phyloP scores from a whole-genome alignment of 2,797 vertebrate genomes.

The Atherinosoma microstoma region DNA sequence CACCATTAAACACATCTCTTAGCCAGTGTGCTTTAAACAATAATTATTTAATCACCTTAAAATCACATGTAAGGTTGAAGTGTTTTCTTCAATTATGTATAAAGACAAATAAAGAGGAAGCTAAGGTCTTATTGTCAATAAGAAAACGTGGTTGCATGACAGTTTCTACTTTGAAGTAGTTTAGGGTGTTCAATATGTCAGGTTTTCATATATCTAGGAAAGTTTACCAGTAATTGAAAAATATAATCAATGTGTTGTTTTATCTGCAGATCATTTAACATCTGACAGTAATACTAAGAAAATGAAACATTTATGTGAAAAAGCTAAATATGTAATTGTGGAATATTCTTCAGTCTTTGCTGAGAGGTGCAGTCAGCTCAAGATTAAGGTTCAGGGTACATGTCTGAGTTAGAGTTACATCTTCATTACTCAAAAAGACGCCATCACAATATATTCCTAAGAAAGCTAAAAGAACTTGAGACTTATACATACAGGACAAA shows the following conservation, averaged over 20 bases:
- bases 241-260: neutral
- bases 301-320: too few relatives aligned
- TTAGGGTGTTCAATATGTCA: neutral
- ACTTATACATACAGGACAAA: too few relatives aligned
- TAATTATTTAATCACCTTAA: slow-evolving; percentile 72
- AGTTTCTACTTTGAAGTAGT: neutral
- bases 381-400: neutral
- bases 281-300: too few relatives aligned
- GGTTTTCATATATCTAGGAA: neutral
- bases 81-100: slow-evolving; percentile 35
- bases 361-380: neutral
- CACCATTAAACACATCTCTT: slow-evolving; percentile 66
- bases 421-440: neutral
- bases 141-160: neutral
- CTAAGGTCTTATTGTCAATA: neutral
- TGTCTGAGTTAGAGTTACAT: neutral
- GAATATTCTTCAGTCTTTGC: too few relatives aligned
- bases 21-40: slow-evolving; percentile 69
- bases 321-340: too few relatives aligned
- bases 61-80: slow-evolving; percentile 33
- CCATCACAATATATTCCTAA: neutral
- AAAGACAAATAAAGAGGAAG: slow-evolving; percentile 38
- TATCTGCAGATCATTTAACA: too few relatives aligned
- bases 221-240: neutral
- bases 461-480: neutral